These are phyloP conservation scores for Phyllostomus discolor DNA, from an alignment of 2,113 vertebrate species.

Conservation along the genomic window DNA sequence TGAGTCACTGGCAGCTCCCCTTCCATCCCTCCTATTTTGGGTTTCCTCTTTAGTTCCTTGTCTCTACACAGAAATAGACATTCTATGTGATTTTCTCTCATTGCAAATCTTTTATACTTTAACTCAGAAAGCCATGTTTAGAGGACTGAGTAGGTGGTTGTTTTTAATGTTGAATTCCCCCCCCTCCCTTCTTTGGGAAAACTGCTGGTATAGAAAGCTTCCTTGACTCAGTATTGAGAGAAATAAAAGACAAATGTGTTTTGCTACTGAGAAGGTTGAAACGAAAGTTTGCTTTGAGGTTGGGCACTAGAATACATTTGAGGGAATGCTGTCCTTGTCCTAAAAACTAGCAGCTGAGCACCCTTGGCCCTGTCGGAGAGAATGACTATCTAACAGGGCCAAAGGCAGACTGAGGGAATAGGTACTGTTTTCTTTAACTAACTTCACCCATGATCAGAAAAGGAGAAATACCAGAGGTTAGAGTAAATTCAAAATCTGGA, in stretches of 20 bases:
- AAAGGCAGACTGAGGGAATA: constrained; percentile 50
- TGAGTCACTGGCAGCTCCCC: constrained; percentile 61
- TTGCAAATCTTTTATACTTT: constrained; percentile 64
- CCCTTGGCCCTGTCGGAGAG: constrained; percentile 70
- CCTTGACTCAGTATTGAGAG: constrained; percentile 64
- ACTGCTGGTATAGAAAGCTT: constrained; percentile 60
- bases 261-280: constrained; percentile 65
- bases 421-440: constrained; percentile 47
- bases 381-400: constrained; percentile 61
- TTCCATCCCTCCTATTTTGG: constrained; percentile 71
- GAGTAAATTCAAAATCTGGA: constrained; percentile 39
- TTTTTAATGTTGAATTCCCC: constrained; percentile 55
- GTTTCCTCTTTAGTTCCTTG: constrained; percentile 65
- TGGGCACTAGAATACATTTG: constrained; percentile 65
- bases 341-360: constrained; percentile 72
- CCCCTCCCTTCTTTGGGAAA: constrained; percentile 62
- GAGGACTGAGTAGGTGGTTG: constrained; percentile 55
- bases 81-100: constrained; percentile 74
- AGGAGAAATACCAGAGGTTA: constrained; percentile 43
- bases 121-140: constrained; percentile 68
- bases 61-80: constrained; percentile 74
- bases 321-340: constrained; percentile 64
- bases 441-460: constrained; percentile 50
- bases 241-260: constrained; percentile 71
- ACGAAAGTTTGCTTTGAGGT: constrained; percentile 75